Percentiles rank a stretch among this genome's conserved stretches.
Evolutionary conservation across 2,797 vertebrate species (phyloP).

Genomic region (Epinephelus awoara): DNA sequence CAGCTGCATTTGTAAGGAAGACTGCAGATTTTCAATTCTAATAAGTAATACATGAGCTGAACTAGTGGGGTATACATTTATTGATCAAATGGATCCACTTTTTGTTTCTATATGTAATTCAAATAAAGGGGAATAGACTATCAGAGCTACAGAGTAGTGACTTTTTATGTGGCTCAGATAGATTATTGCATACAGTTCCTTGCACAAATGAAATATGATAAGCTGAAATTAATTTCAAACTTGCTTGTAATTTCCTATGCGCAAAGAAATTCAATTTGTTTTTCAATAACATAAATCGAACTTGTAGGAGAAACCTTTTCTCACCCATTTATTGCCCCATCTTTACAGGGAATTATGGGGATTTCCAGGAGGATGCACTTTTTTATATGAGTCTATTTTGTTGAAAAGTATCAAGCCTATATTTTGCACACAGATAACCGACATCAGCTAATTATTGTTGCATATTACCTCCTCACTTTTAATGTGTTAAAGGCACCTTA

Average conservation of each 20-base stretch:
- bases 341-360: neutral
- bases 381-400: too few relatives aligned
- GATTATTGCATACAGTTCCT: neutral
- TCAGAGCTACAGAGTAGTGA: neutral
- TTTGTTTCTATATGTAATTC: neutral
- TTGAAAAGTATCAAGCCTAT: too few relatives aligned
- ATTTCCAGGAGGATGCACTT: neutral
- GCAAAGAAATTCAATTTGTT: slow-evolving; percentile 6
- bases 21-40: neutral
- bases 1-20: neutral
- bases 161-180: neutral
- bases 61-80: neutral
- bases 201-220: neutral
- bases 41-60: neutral
- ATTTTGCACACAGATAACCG: neutral
- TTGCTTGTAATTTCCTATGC: neutral
- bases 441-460: neutral
- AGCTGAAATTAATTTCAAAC: neutral
- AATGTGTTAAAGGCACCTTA: neutral
- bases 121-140: slow-evolving; percentile 1
- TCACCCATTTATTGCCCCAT: neutral
- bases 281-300: neutral
- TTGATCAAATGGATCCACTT: neutral
- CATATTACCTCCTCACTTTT: neutral
- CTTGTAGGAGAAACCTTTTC: neutral